Conservation (phyloP, 2,888 invertebrate genomes). For the Drosophila borborema region DNA sequence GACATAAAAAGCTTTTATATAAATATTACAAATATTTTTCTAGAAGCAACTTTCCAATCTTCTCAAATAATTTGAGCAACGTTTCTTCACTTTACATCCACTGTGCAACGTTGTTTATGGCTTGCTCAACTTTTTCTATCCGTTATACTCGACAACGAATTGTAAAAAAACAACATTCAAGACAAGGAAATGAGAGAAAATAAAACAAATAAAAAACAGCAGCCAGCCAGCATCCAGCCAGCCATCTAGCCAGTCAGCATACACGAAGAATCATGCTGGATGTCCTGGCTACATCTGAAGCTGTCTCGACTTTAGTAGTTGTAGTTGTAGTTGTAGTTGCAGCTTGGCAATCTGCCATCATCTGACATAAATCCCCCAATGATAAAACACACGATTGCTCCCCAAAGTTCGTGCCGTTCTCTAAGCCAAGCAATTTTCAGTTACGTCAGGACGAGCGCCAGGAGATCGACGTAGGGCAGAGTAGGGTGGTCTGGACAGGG, state of each 20-base stretch:
- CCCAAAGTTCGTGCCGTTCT: slow-evolving; percentile 63
- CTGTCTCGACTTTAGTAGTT: slow-evolving; percentile 20
- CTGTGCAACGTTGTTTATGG: slow-evolving; percentile 49
- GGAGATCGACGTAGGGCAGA: slow-evolving; percentile 1
- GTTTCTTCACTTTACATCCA: slow-evolving; percentile 30
- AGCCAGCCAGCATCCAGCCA: slow-evolving; percentile 7
- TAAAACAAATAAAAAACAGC: slow-evolving; percentile 43
- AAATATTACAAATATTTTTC: background rate
- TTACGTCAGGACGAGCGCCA: slow-evolving; percentile 32
- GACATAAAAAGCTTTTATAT: background rate
- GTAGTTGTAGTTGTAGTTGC: slow-evolving; percentile 48
- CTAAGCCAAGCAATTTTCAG: slow-evolving; percentile 70
- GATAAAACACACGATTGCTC: slow-evolving; percentile 78
- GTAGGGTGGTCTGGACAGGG: too few species aligned
- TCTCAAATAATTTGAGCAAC: background rate
- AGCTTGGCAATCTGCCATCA: slow-evolving; percentile 82
- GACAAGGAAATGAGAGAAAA: slow-evolving; percentile 51
- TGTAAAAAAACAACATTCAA: slow-evolving; percentile 55
- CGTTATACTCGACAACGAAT: slow-evolving; percentile 64
- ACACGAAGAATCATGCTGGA: slow-evolving; percentile 47
- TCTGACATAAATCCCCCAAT: slow-evolving; percentile 72
- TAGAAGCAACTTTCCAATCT: background rate
- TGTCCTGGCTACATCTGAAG: slow-evolving; percentile 2
- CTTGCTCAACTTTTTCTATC: slow-evolving; percentile 65
- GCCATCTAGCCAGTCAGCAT: slow-evolving; percentile 23